A percentile compares a stretch with the other conserved stretches of the same genome.
phyloP scores from a whole-genome alignment of 2,797 vertebrate genomes.

The Picus viridis region DNA sequence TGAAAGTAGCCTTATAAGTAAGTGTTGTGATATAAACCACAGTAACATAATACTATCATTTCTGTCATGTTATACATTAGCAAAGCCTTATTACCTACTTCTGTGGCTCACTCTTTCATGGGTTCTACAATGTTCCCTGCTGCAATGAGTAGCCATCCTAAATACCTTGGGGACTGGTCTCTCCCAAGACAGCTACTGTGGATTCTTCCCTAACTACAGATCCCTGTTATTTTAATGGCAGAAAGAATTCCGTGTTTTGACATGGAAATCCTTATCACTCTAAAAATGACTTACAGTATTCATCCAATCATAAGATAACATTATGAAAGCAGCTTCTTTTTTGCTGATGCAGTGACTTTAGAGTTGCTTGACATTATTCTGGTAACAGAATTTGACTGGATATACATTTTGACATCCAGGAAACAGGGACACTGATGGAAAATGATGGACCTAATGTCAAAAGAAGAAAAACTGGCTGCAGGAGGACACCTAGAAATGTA shows the following conservation, averaged over 20 bases:
- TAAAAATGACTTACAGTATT: constrained; percentile 40
- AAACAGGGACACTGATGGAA: constrained; percentile 42
- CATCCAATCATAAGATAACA: constrained; percentile 6
- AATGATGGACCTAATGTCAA: constrained; percentile 39
- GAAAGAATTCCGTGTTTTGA: constrained; percentile 20
- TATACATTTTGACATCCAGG: constrained; percentile 36
- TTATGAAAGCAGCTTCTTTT: constrained; percentile 6
- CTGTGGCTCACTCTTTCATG: background rate
- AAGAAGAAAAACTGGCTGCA: constrained; percentile 13
- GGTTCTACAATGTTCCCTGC: background rate
- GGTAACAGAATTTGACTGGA: constrained; percentile 15
- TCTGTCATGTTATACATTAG: background rate
- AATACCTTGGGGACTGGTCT: background rate
- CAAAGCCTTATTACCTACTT: background rate
- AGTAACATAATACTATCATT: background rate
- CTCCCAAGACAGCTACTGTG: background rate
- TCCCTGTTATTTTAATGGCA: background rate
- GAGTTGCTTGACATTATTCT: constrained; percentile 15
- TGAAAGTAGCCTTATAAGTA: background rate
- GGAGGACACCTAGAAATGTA: constrained; percentile 34
- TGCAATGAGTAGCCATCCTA: background rate
- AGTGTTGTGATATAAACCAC: background rate
- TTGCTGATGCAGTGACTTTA: background rate
- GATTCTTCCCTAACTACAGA: background rate
- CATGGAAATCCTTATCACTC: background rate